Evolutionary conservation across 2,113 vertebrate species (phyloP).

Genomic region (Oreotragus oreotragus): DNA sequence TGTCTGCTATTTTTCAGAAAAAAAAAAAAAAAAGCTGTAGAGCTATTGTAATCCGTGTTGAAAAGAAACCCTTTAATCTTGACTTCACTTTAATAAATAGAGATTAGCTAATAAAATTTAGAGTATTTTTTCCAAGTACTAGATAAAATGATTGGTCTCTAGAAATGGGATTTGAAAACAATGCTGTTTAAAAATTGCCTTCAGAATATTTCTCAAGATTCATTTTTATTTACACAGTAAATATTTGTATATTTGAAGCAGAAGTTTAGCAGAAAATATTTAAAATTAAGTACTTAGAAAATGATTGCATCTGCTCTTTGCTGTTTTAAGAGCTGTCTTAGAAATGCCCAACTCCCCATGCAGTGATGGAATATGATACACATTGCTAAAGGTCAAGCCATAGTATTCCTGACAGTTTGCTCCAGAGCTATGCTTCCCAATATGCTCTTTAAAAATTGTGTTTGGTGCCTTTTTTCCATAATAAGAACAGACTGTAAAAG

Average conservation of each 20-base stretch:
- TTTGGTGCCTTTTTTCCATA: background rate
- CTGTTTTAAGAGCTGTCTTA: slow-evolving; percentile 17
- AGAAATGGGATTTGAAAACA: slow-evolving; percentile 32
- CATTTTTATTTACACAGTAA: background rate
- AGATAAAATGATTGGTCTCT: background rate
- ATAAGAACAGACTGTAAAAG: slow-evolving; percentile 6
- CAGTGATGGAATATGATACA: background rate
- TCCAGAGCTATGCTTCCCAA: slow-evolving; percentile 9
- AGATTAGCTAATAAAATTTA: slow-evolving; percentile 21
- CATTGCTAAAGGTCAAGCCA: background rate
- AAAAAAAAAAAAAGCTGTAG: slow-evolving; percentile 45
- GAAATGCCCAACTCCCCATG: background rate
- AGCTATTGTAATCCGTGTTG: slow-evolving; percentile 74
- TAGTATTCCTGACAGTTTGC: slow-evolving; percentile 25
- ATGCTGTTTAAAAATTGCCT: background rate
- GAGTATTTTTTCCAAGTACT: slow-evolving; percentile 16
- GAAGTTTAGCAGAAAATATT: background rate
- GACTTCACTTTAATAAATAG: slow-evolving; percentile 39
- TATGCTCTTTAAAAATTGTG: slow-evolving; percentile 50
- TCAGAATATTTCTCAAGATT: slow-evolving; percentile 11
- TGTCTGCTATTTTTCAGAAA: slow-evolving; percentile 56
- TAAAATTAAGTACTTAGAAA: slow-evolving; percentile 21
- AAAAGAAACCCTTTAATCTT: slow-evolving; percentile 68
- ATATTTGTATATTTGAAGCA: slow-evolving; percentile 15
- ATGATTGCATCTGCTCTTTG: background rate